Evolutionary conservation across 37 sponge, comb jelly and placozoan genomes (phyloP), one percentile per base, ranked within the genome.

Genomic region (Lycopodina hypogea): DNA sequence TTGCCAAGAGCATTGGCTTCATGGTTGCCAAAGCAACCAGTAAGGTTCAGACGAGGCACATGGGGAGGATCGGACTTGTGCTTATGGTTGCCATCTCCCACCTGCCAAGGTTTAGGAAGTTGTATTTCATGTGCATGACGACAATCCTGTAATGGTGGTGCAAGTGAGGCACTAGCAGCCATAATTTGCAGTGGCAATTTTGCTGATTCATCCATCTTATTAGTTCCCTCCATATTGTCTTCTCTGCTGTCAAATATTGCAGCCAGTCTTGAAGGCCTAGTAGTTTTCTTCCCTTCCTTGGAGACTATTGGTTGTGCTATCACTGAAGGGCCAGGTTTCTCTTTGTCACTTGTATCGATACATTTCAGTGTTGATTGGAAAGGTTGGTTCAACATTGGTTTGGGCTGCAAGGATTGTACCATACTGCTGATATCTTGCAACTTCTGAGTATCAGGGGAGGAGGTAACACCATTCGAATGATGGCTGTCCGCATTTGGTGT

Each of bases 211-310:
- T n/a, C n/a, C n/a, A n/a, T n/a, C n/a, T n/a, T n/a, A n/a, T n/a
- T n/a, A n/a, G n/a, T 45, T 4, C 48, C 48, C 9, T 45, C 48
- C 48, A 4, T 45, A 17, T 59, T 59, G 15, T 59, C 28, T 26
- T 36, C 30, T 12, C 67, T 23, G 52, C 89, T 84, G 12, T 77
- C 26, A 72, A 88, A 86, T 34, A 88, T 84, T 48, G 55, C 75
- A 23, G 42, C 56, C 6, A 86, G 86, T 42, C 86, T 83, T 12
- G 52, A 37, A 74, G 23, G 45, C 41, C 2, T 22, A 42, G 11
- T 29, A 17, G 50, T 3, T 22, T 22, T 22, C 64, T 19, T 53
- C 17, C 17, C 17, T 53, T 62, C 28, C 37, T 30, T 24, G 21
- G 68, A 67, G 7, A 7, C 37, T 62, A 28, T 22, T 29, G 35